Evolutionary conservation across 2,113 vertebrate species (phyloP).

Genomic region (Catagonus wagneri): DNA sequence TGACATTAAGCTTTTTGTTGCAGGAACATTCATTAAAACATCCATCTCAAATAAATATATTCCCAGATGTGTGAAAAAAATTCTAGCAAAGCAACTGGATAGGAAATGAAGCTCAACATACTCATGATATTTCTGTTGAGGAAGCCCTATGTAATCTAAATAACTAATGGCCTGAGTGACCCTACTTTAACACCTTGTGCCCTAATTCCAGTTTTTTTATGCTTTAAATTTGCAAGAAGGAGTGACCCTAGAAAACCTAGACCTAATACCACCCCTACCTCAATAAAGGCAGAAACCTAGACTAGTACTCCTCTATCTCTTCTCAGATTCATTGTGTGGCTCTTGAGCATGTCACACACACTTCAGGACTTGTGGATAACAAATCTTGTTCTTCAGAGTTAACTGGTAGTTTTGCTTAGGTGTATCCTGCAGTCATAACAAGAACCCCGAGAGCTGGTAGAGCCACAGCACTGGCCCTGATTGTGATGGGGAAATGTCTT

Average conservation of each 20-base stretch:
- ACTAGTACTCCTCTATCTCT: neutral
- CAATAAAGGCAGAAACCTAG: neutral
- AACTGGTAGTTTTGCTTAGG: neutral
- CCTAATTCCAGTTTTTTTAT: neutral
- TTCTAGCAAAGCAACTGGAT: neutral
- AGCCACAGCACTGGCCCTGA: neutral
- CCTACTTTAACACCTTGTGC: neutral
- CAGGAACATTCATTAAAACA: neutral
- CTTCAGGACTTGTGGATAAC: neutral
- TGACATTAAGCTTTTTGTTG: neutral
- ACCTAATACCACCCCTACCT: neutral
- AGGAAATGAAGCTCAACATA: neutral
- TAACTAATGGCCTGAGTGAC: neutral
- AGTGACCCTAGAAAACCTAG: neutral
- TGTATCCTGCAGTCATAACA: neutral
- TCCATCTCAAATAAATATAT: neutral
- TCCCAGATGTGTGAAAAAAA: neutral
- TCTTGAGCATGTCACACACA: neutral
- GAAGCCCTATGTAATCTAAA: neutral
- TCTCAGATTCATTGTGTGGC: neutral
- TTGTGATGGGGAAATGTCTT: neutral
- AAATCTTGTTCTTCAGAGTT: neutral
- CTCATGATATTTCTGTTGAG: neutral
- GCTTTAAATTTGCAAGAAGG: neutral
- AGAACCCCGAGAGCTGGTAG: neutral